A percentile compares a stretch with the other conserved stretches of the same genome.
Conservation (phyloP, 2,888 invertebrate species). For the Tenthredo distinguenda region DNA sequence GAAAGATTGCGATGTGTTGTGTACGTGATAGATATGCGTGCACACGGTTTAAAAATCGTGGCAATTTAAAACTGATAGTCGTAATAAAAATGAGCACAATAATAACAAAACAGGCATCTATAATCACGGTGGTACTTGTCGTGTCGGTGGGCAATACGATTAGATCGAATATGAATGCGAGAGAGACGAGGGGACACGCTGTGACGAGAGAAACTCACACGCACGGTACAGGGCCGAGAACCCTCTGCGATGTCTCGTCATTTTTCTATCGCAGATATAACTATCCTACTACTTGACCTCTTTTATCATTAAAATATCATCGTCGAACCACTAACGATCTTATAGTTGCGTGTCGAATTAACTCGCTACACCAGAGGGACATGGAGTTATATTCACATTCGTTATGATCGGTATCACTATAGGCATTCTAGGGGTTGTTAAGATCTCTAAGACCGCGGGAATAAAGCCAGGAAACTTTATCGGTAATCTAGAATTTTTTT, state of each 20-base stretch:
- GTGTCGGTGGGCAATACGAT: conserved; percentile 49
- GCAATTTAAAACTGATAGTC: background rate
- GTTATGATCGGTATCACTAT: background rate
- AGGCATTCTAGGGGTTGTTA: background rate
- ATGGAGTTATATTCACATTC: background rate
- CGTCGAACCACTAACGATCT: background rate
- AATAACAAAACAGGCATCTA: conserved; percentile 12
- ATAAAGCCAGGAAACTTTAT: background rate
- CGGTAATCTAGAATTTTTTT: background rate
- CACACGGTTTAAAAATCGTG: background rate
- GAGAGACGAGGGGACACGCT: background rate
- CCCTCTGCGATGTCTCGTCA: conserved; percentile 45
- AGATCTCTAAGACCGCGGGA: background rate
- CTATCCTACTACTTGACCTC: background rate
- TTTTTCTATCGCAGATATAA: background rate
- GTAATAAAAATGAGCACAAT: background rate
- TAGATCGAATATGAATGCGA: conserved; percentile 44
- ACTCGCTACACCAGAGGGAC: background rate
- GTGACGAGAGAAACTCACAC: background rate
- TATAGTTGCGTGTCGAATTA: conserved; percentile 1
- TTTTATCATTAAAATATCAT: conserved; percentile 32
- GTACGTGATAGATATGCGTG: background rate
- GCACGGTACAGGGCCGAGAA: conserved; percentile 4
- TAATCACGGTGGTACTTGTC: conserved; percentile 45
- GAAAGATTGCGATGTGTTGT: background rate